These are phyloP conservation scores for Cephalotes varians DNA, from an alignment of 2,888 invertebrate genomes.

Conservation along the genomic window DNA sequence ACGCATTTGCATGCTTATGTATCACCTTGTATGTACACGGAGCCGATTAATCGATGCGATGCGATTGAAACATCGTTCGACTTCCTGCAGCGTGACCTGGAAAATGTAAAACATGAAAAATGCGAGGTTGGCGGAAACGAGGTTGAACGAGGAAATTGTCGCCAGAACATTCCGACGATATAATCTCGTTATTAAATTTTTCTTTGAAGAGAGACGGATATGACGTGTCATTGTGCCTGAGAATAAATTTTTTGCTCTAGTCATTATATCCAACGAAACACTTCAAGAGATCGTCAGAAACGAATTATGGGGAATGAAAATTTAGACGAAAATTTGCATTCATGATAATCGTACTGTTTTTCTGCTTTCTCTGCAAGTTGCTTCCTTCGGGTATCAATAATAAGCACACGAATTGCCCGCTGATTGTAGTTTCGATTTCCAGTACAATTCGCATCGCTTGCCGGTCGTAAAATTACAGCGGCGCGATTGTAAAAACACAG, in stretches of 20 bases:
- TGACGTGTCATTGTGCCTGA: neutral
- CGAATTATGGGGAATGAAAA: neutral
- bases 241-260: constrained; percentile 15
- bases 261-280: neutral
- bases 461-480: constrained; percentile 28
- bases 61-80: neutral
- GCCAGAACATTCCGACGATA: neutral
- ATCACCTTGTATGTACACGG: neutral
- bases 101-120: neutral
- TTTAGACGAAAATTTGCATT: neutral
- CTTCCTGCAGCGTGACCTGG: neutral
- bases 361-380: neutral
- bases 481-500: constrained; percentile 29
- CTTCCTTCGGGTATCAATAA: neutral
- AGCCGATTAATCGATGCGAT: neutral
- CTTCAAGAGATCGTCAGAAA: neutral
- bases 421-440: constrained; percentile 29
- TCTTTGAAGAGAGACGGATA: neutral
- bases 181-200: constrained; percentile 37
- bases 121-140: neutral
- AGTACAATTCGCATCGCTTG: neutral
- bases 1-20: constrained; percentile 63
- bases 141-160: constrained; percentile 6
- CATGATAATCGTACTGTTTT: neutral
- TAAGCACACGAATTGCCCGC: neutral